These are phyloP conservation scores for Caenorhabditis sinica DNA, from an alignment of 2,888 invertebrate genomes.

Conservation along the genomic window DNA sequence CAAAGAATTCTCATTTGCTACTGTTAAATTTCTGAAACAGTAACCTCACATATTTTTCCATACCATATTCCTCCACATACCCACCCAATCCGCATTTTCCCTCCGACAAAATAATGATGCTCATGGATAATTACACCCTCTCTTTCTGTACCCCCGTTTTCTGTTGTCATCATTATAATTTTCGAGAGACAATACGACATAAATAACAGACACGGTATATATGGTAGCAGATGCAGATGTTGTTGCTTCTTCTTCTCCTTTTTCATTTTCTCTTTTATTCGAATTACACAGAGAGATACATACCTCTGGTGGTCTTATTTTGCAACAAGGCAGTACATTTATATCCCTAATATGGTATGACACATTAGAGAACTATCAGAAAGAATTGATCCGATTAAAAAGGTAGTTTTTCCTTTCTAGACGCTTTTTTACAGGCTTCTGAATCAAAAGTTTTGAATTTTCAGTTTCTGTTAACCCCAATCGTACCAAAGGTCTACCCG, in stretches of 20 bases:
- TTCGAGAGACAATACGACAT: conserved; percentile 51
- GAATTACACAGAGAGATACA: conserved; percentile 32
- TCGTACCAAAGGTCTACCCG: too few species aligned
- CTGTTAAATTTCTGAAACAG: neutral
- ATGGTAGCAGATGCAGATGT: conserved; percentile 56
- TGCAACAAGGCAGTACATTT: neutral
- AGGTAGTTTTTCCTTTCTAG: conserved; percentile 16
- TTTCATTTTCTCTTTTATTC: conserved; percentile 25
- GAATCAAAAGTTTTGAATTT: too few species aligned
- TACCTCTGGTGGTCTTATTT: conserved; percentile 12
- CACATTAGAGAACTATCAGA: too few species aligned
- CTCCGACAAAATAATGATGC: conserved; percentile 32
- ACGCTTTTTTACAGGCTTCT: too few species aligned
- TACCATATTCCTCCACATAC: neutral
- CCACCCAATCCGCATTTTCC: conserved; percentile 1
- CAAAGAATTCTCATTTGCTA: too few species aligned
- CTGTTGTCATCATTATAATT: conserved; percentile 30
- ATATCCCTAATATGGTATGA: conserved; percentile 46
- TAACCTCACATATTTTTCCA: neutral
- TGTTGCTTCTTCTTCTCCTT: conserved; percentile 40
- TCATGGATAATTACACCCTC: conserved; percentile 15
- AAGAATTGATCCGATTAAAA: conserved; percentile 26
- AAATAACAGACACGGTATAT: conserved; percentile 47
- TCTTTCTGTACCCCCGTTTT: neutral
- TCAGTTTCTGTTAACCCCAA: neutral